Base-by-base conservation (phyloP, 2,888 invertebrate species). In the Trichopoda pennipes region DNA sequence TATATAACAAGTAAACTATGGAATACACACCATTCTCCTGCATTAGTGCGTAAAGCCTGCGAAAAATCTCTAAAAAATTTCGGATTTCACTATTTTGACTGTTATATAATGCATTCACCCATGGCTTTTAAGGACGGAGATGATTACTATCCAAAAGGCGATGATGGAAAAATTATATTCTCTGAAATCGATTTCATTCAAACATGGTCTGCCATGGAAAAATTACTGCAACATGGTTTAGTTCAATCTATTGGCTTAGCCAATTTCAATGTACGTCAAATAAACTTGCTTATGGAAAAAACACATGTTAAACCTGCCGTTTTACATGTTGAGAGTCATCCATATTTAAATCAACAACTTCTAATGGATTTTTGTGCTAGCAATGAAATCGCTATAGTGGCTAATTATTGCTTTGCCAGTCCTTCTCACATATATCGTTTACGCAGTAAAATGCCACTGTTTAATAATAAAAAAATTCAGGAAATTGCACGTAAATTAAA, bases 41-140 rank as follows among this genome's bases (percentile, higher is more conserved):
- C 96, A 79, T 91, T 95, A 85, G 98, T 98, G 3, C 93, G 93
- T 63, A 92, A 92, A 0, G 94, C 95, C 0, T 90, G 96, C 19
- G 92, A 93, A 86, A 92, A 92, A 74, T 94, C 96, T 0, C 90
- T 98, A 35, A 90, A 92, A 16, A 93, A 95, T 88, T 92, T 98
- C 12, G 93, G 94, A n/a, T 87, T 97, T 0, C 92, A 94, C 0
- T 98, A 98, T 88, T 87, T 98, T 61, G 98, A 98, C 90, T 92
- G 97, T 21, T 98, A 97, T 88, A 92, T 98, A 17, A 96, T 98
- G 21, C 98, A 98, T 89, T 98, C 97, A 97, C 98, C 98, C 0
- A 93, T 96, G 88, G 97, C 93, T 0, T 97, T 94, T 87, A 95
- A 94, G 86, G 93, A 91, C 0, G 72, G 78, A 14, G 92, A 92